Percentiles rank a stretch among this genome's conserved stretches.
Conservation (phyloP, 2,113 vertebrate genomes). For the Drymodes brunneopygia region DNA sequence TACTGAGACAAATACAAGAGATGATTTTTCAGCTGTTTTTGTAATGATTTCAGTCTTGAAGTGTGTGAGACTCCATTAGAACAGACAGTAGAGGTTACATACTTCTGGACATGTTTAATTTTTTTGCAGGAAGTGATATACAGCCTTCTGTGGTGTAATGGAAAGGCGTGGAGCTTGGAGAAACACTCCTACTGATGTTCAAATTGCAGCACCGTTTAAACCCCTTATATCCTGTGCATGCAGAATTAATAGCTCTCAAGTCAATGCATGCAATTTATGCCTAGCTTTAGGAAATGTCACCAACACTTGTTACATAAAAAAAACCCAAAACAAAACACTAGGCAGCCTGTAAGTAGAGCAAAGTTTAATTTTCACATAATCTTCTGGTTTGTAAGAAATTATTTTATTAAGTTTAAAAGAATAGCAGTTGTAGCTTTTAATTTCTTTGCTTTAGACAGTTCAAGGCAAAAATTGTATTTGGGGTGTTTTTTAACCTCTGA, state of each 20-base stretch:
- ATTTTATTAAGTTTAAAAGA: not conserved
- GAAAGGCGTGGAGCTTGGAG: not conserved
- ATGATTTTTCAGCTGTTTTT: not conserved
- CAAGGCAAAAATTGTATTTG: not conserved
- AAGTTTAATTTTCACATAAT: not conserved
- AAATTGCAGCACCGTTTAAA: not conserved
- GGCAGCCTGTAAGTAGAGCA: not conserved
- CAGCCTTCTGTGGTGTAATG: not conserved
- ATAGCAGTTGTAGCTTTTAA: not conserved
- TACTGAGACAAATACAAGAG: slow-evolving; percentile 21
- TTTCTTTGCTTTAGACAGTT: not conserved
- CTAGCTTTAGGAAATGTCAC: slow-evolving; percentile 27
- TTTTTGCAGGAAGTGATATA: not conserved
- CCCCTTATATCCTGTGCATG: not conserved
- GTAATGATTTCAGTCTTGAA: not conserved
- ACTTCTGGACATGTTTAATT: not conserved
- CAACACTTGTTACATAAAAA: not conserved
- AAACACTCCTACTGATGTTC: not conserved
- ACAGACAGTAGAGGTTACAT: not conserved
- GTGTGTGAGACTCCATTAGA: not conserved
- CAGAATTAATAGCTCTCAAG: not conserved
- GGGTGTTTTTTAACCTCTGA: not conserved
- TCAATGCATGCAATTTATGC: not conserved
- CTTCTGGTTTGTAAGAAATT: not conserved
- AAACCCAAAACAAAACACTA: not conserved